These are phyloP conservation scores for Onychostoma macrolepis DNA, from an alignment of 2,113 vertebrate species.

Conservation along the genomic window DNA sequence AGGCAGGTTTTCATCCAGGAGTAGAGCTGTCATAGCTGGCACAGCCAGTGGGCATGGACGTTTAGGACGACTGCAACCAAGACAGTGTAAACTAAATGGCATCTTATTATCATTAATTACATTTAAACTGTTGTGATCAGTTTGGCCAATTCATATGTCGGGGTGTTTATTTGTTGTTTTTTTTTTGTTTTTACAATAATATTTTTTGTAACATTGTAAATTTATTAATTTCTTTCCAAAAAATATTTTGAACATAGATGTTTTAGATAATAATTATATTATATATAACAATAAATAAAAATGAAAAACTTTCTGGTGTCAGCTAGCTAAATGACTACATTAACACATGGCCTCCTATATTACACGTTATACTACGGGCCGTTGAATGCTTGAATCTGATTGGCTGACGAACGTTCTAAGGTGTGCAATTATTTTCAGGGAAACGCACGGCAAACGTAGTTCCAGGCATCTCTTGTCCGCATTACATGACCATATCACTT, in stretches of 20 bases:
- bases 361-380: too few relatives aligned
- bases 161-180: not conserved
- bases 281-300: not conserved
- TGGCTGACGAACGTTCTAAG: too few relatives aligned
- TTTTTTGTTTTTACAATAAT: not conserved
- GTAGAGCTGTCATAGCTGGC: constrained; percentile 87
- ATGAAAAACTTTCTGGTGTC: not conserved
- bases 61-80: constrained; percentile 77
- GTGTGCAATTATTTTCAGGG: too few relatives aligned
- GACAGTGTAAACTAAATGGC: not conserved
- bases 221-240: not conserved
- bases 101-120: not conserved
- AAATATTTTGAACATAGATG: too few relatives aligned
- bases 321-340: not conserved
- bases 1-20: constrained; percentile 95
- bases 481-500: too few relatives aligned
- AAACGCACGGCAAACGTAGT: too few relatives aligned
- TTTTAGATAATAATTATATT: not conserved
- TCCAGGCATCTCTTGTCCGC: too few relatives aligned
- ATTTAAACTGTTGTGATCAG: not conserved
- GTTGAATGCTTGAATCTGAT: too few relatives aligned
- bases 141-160: not conserved
- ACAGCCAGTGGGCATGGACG: constrained; percentile 84
- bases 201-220: not conserved
- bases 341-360: not conserved